Base-by-base conservation (phyloP, 2,113 vertebrate genomes). In the Tenebrosternarchus preto region DNA sequence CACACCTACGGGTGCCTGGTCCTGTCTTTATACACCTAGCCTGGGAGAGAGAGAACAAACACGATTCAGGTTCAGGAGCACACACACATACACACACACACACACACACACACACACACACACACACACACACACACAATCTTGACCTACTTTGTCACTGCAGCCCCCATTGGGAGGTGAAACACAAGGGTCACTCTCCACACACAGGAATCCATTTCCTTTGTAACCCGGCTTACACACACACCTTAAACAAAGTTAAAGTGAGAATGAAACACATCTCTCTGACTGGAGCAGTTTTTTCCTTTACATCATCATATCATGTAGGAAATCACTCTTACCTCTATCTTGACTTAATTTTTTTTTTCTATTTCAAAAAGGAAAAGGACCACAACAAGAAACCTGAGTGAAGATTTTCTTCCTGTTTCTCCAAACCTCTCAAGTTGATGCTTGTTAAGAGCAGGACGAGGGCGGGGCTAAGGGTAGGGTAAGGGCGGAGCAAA, bases 141-240 rank as follows among this genome's bases (percentile, higher is more conserved):
- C 36, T 50, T 22, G 5, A 76, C 95, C 89, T 87, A 98, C 97
- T 0, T 97, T 96, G 31, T n/a, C 8, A 43, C 87, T 90, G 73
- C 97, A 99, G 82, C 92, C 88, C 0, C 90, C 93, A 2, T 89
- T 85, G 4, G 61, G 82, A 9, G 90, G 89, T 22, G 78, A 87
- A 19, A 87, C 59, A 67, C 97, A 99, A 0, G 94, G 92, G 83
- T 98, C 93, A 0, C 25, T 76, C 82, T 95, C 92, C 25, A 86
- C 92, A 67, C 97, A 99, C 70, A 87, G 88, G 57, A 87, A 87
- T 7, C 97, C 96, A 1, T 97, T 95, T 0, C 96, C 97, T 83
- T 94, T 88, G 1, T 93, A 99, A 68, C 96, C 96, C 22, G 89
- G 84, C 77, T 95, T 95, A 89, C 97, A 99, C 12, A 95, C 84